These are phyloP conservation scores for Corvus hawaiiensis DNA, from an alignment of 2,113 vertebrate genomes.

Conservation along the genomic window DNA sequence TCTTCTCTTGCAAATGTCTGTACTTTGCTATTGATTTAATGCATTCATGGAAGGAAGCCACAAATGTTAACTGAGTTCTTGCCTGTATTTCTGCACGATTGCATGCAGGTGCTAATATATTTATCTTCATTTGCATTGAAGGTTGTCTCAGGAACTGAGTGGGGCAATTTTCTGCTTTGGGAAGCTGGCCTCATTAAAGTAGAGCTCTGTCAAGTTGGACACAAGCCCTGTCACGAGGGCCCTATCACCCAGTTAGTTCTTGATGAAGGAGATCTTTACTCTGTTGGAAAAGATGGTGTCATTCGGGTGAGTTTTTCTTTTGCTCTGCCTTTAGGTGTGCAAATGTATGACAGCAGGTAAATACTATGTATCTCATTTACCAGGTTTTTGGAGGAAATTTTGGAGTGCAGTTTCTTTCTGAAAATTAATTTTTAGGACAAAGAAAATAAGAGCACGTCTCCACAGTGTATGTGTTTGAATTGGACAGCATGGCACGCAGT, in stretches of 20 bases:
- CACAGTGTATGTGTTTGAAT: background rate
- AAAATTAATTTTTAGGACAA: background rate
- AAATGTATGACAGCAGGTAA: background rate
- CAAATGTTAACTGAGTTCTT: background rate
- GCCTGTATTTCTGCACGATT: background rate
- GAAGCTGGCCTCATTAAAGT: conserved; percentile 87
- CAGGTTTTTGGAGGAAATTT: background rate
- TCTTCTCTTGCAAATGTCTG: background rate
- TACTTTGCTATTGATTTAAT: background rate
- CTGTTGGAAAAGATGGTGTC: conserved; percentile 84
- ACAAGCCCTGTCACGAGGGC: conserved; percentile 79
- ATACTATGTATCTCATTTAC: background rate
- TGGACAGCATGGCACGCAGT: accelerated
- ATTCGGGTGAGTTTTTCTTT: conserved; percentile 78
- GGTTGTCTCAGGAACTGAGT: conserved; percentile 92
- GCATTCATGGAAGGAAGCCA: background rate
- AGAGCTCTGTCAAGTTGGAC: conserved; percentile 79
- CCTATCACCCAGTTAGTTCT: conserved; percentile 82
- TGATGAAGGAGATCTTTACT: conserved; percentile 87
- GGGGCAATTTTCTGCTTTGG: conserved; percentile 95
- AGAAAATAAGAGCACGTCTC: background rate
- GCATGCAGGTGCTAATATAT: background rate
- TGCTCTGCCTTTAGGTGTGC: background rate
- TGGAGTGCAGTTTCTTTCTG: background rate
- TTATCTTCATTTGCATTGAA: conserved; percentile 41